phyloP scores from a whole-genome alignment of 2,888 invertebrate genomes.

The Hyppa rectilinea region DNA sequence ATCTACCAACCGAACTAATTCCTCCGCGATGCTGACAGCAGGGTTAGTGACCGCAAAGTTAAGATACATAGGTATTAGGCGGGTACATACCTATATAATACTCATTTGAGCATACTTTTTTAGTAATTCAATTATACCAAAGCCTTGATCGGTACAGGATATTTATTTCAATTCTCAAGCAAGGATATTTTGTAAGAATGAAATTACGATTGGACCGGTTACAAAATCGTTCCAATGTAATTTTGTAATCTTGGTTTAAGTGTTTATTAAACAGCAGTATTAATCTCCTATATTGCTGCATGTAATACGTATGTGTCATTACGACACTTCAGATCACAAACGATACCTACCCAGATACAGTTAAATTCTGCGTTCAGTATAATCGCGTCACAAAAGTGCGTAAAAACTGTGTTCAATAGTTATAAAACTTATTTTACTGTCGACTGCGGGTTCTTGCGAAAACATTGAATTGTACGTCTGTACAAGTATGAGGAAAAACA shows the following conservation, averaged over 20 bases:
- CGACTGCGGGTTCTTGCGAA: slow-evolving; percentile 28
- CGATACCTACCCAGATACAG: slow-evolving; percentile 21
- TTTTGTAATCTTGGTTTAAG: slow-evolving; percentile 26
- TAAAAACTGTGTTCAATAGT: slow-evolving; percentile 39
- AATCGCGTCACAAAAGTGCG: slow-evolving; percentile 32
- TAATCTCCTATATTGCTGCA: slow-evolving; percentile 8
- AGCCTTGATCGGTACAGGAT: neutral
- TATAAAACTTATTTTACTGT: slow-evolving; percentile 45
- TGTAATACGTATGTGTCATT: slow-evolving; percentile 7
- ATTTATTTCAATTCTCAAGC: neutral
- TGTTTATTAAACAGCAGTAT: slow-evolving; percentile 10
- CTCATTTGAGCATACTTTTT: neutral
- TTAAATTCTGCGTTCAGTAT: slow-evolving; percentile 1
- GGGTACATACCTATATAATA: neutral
- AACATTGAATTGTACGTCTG: slow-evolving; percentile 25
- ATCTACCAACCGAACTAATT: neutral
- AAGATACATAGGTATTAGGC: neutral
- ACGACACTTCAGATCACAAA: slow-evolving; percentile 5
- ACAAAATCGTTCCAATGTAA: neutral
- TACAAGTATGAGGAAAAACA: slow-evolving; percentile 48
- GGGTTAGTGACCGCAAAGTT: slow-evolving; percentile 12
- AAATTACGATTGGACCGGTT: neutral
- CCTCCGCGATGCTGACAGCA: neutral
- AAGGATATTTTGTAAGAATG: slow-evolving; percentile 6
- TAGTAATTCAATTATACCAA: neutral